phyloP scores from a whole-genome alignment of 2,797 vertebrate genomes.

The Holocentrus rufus region DNA sequence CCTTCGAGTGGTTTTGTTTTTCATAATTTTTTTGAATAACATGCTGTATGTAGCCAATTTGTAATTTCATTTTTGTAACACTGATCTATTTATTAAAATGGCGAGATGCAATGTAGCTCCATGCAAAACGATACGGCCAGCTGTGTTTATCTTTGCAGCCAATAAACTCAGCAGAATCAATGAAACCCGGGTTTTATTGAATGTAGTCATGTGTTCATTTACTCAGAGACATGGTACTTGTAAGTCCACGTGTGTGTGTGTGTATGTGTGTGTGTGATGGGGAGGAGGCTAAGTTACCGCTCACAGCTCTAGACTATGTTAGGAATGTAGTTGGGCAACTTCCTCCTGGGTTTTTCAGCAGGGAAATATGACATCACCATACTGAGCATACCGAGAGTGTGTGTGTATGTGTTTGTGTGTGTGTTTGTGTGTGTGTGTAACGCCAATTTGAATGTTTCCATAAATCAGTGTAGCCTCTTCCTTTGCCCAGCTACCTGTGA shows the following conservation, averaged over 20 bases:
- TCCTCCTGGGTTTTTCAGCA: conserved; percentile 28
- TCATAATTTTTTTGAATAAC: conserved; percentile 14
- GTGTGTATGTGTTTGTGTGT: conserved; percentile 5
- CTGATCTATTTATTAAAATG: conserved; percentile 23
- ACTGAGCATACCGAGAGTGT: background rate
- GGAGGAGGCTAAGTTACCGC: conserved; percentile 16
- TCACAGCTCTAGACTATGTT: conserved; percentile 53
- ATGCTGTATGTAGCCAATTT: background rate
- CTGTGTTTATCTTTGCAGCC: conserved; percentile 3
- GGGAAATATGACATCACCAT: conserved; percentile 52
- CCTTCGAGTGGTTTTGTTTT: conserved; percentile 3
- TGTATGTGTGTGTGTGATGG: conserved; percentile 51
- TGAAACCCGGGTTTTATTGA: conserved; percentile 6
- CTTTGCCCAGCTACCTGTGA: too few relatives aligned
- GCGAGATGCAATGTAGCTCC: background rate
- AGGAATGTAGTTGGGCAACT: conserved; percentile 72
- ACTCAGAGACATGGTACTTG: background rate
- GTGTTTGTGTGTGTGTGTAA: too few relatives aligned
- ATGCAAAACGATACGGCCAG: background rate
- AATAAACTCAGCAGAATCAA: conserved; percentile 29
- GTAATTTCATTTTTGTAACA: conserved; percentile 5
- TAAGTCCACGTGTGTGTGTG: conserved; percentile 20
- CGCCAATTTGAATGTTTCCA: too few relatives aligned
- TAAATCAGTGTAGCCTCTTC: too few relatives aligned
- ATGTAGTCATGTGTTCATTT: background rate